Percentiles rank a stretch among this genome's conserved stretches.
phyloP scores from a whole-genome alignment of 2,113 vertebrate genomes.

The Otocyon megalotis region DNA sequence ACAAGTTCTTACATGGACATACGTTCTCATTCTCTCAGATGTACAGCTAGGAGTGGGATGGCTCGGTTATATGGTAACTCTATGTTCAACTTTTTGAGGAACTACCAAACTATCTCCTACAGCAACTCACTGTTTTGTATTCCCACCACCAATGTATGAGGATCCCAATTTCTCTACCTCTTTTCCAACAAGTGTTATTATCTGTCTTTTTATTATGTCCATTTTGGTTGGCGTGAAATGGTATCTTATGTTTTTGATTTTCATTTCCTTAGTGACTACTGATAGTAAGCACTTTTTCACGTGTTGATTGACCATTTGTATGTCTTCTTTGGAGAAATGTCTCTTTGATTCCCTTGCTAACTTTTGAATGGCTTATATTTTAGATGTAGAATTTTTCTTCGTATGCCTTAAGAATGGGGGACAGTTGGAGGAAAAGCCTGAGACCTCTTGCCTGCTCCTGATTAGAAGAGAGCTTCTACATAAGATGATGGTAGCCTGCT shows the following conservation, averaged over 20 bases:
- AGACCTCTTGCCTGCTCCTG: background rate
- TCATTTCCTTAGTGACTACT: constrained; percentile 53
- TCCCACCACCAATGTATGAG: background rate
- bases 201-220: background rate
- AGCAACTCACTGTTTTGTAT: constrained; percentile 9
- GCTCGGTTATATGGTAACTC: background rate
- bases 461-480: background rate
- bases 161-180: background rate
- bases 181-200: background rate
- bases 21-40: background rate
- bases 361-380: constrained; percentile 18
- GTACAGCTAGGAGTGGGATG: background rate
- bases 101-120: background rate
- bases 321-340: background rate
- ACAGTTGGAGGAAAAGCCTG: background rate
- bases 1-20: background rate
- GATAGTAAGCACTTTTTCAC: background rate
- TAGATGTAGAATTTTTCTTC: background rate
- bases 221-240: background rate
- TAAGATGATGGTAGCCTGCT: background rate
- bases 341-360: constrained; percentile 12
- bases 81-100: background rate
- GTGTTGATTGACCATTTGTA: background rate
- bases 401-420: background rate
- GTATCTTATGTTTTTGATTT: background rate